Conservation (phyloP, 1,140 invertebrate species). For the Adoxophyes honmai region DNA sequence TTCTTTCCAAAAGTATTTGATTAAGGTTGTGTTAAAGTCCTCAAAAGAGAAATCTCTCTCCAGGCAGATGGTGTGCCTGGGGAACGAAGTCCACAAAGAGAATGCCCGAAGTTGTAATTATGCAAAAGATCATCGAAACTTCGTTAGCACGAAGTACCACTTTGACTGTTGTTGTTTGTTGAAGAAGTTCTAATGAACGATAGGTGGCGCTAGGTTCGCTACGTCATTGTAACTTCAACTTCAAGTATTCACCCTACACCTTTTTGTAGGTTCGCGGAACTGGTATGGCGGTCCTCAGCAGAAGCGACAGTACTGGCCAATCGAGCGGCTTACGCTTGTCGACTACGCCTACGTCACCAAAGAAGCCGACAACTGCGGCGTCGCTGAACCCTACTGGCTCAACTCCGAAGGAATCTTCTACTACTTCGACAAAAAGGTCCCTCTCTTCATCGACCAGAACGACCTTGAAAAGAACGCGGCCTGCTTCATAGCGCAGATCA, state of each 20-base stretch:
- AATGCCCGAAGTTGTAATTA: no score
- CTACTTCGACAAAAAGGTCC: slow-evolving; percentile 79
- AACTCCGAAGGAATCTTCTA: slow-evolving; percentile 83
- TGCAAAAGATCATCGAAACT: no score
- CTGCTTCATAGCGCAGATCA: slow-evolving; percentile 79
- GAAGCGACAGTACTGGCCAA: slow-evolving; percentile 81
- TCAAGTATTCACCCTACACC: neutral
- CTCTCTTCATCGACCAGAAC: slow-evolving; percentile 86
- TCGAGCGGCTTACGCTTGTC: slow-evolving; percentile 79
- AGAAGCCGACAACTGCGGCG: slow-evolving; percentile 80
- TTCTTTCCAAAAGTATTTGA: no score
- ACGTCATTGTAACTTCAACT: no score
- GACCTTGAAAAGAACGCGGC: slow-evolving; percentile 76
- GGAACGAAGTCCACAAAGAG: no score
- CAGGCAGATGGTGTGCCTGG: no score
- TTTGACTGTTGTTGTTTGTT: no score
- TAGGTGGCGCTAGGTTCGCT: no score
- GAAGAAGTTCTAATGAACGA: no score
- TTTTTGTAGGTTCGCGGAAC: slow-evolving; percentile 39
- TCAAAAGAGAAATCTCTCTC: no score
- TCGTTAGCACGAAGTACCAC: no score
- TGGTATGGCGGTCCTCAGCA: slow-evolving; percentile 81
- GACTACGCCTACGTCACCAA: slow-evolving; percentile 81
- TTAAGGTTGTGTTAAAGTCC: no score
- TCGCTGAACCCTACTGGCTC: slow-evolving; percentile 88